phyloP scores from a whole-genome alignment of 2,888 invertebrate genomes.

The Synergus gifuensis region DNA sequence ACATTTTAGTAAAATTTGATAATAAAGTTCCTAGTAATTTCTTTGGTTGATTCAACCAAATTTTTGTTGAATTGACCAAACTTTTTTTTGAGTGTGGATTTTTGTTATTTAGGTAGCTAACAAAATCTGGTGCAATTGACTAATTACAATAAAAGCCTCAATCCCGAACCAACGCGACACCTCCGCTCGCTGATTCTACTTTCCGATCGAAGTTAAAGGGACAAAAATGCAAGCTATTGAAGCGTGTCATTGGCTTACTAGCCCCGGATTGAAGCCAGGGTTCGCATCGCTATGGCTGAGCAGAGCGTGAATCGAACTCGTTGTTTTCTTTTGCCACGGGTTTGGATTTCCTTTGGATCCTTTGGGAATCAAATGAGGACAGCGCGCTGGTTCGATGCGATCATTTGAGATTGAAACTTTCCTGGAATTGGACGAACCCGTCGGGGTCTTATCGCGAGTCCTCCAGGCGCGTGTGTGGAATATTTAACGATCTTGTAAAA shows the following conservation, averaged over 20 bases:
- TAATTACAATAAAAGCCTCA: too few relatives aligned
- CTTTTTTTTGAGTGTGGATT: too few relatives aligned
- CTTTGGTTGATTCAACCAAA: too few relatives aligned
- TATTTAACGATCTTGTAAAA: constrained; percentile 61
- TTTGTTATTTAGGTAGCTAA: too few relatives aligned
- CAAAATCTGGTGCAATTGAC: too few relatives aligned
- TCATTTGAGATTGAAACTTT: constrained; percentile 72
- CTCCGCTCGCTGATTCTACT: constrained; percentile 43
- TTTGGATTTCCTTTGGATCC: constrained; percentile 67
- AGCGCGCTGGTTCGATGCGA: constrained; percentile 55
- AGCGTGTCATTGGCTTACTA: constrained; percentile 56
- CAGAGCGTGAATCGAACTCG: constrained; percentile 60
- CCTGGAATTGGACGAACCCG: constrained; percentile 67
- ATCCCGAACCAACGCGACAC: neutral
- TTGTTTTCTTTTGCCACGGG: constrained; percentile 58
- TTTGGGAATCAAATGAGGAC: constrained; percentile 58
- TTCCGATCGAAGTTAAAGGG: constrained; percentile 45
- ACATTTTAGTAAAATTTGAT: too few relatives aligned
- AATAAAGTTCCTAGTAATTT: too few relatives aligned
- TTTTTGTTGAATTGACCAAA: too few relatives aligned
- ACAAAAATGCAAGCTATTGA: constrained; percentile 50
- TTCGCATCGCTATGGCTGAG: constrained; percentile 48
- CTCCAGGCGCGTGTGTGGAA: constrained; percentile 68
- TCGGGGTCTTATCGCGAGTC: constrained; percentile 66
- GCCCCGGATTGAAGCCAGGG: constrained; percentile 43